Percentiles rank a stretch among this genome's conserved stretches.
Evolutionary conservation across 2,797 vertebrate genomes (phyloP).

Genomic region (Euthynnus affinis): DNA sequence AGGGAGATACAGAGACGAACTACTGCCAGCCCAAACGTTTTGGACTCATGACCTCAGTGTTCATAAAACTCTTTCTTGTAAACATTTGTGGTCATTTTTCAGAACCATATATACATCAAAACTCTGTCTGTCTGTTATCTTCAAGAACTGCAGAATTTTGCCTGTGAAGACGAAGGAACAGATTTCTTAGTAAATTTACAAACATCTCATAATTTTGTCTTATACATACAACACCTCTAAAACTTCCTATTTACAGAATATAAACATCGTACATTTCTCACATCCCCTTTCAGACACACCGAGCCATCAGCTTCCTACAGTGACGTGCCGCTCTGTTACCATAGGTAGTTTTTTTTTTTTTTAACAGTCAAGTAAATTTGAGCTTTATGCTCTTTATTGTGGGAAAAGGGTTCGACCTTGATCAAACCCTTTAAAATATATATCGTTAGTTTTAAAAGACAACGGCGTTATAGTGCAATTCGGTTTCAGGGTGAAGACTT

Average conservation of each 20-base stretch:
- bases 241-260: neutral
- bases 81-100: neutral
- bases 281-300: too few relatives aligned
- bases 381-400: neutral
- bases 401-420: neutral
- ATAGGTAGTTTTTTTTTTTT: neutral
- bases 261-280: neutral
- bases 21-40: too few relatives aligned
- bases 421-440: neutral
- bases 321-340: neutral
- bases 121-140: neutral
- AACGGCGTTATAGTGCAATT: too few relatives aligned
- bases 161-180: neutral
- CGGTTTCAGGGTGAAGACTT: neutral
- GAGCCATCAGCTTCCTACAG: neutral
- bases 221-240: neutral
- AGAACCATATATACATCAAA: neutral
- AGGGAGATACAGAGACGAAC: neutral
- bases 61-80: neutral
- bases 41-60: neutral
- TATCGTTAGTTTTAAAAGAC: neutral
- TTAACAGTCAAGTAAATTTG: neutral
- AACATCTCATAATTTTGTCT: rapidly evolving
- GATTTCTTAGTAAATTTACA: neutral
- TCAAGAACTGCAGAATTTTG: neutral